These are phyloP conservation scores for Heliconius hermathena DNA, from an alignment of 1,140 invertebrate genomes.

Conservation along the genomic window DNA sequence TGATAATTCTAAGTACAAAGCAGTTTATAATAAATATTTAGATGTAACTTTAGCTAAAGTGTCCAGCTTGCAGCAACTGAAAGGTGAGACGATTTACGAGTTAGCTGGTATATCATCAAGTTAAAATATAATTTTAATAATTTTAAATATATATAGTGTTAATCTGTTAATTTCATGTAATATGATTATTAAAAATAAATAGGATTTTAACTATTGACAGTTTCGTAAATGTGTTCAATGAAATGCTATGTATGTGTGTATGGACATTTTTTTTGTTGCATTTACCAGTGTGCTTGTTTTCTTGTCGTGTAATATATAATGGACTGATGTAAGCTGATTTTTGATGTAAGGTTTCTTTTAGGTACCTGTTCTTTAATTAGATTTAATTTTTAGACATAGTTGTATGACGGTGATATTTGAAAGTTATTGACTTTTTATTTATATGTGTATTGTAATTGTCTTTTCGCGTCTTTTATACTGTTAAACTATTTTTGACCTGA, in stretches of 20 bases:
- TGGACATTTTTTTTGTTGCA: slow-evolving; percentile 7
- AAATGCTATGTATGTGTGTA: slow-evolving; percentile 4
- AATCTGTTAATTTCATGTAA: background rate
- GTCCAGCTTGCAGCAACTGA: slow-evolving; percentile 83
- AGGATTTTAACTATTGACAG: background rate
- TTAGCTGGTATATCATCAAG: slow-evolving; percentile 48
- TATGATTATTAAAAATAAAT: background rate
- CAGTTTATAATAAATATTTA: slow-evolving; percentile 85
- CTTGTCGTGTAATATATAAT: slow-evolving; percentile 17
- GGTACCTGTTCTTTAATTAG: slow-evolving; percentile 57
- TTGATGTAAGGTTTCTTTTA: slow-evolving; percentile 59
- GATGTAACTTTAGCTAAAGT: slow-evolving; percentile 84
- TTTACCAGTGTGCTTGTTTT: slow-evolving; percentile 4
- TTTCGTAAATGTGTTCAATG: background rate
- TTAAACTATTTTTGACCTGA: slow-evolving; percentile 1
- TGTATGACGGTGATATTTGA: slow-evolving; percentile 32
- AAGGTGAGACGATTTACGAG: slow-evolving; percentile 60
- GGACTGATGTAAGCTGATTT: slow-evolving; percentile 50
- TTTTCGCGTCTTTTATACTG: background rate
- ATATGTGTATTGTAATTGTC: slow-evolving; percentile 3
- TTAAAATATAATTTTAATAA: slow-evolving; percentile 23
- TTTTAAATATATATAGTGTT: background rate
- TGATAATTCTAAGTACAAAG: slow-evolving; percentile 83
- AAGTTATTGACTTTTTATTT: slow-evolving; percentile 14
- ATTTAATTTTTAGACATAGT: slow-evolving; percentile 42